These are phyloP conservation scores for Leptodactylus fuscus DNA, from an alignment of 2,113 vertebrate genomes.

Conservation along the genomic window DNA sequence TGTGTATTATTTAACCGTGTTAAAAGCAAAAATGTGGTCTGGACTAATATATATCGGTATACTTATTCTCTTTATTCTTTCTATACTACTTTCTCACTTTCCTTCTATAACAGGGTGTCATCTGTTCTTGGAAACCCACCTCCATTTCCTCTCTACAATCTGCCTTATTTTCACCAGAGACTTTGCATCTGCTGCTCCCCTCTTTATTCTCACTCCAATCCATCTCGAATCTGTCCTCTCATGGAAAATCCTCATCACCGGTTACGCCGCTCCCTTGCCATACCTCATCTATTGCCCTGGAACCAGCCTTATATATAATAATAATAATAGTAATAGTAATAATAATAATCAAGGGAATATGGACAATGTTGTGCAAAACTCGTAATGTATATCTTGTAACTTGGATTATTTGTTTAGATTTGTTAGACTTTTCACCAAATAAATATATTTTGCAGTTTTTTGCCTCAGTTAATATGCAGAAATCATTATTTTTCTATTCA, in stretches of 20 bases:
- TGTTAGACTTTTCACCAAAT: neutral
- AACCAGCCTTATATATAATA: constrained; percentile 6
- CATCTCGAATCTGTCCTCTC: constrained; percentile 42
- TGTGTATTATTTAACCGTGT: too few species aligned
- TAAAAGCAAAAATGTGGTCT: too few species aligned
- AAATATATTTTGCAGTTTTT: constrained; percentile 8
- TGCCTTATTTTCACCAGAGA: constrained; percentile 60
- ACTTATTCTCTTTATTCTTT: neutral
- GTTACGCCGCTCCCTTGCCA: neutral
- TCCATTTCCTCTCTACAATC: constrained; percentile 62
- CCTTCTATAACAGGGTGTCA: constrained; percentile 32
- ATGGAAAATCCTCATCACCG: constrained; percentile 61
- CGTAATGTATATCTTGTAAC: neutral
- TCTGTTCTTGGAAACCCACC: constrained; percentile 62
- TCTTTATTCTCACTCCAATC: constrained; percentile 63
- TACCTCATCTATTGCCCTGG: neutral
- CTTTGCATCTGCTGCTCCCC: constrained; percentile 73
- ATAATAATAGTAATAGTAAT: neutral
- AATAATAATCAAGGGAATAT: neutral
- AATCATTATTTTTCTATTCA: neutral
- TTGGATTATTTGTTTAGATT: neutral
- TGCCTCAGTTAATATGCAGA: neutral
- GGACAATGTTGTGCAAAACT: neutral
- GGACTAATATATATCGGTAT: too few species aligned
- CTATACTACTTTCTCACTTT: neutral